These are phyloP conservation scores for Falcaria lacertinaria DNA, from an alignment of 2,888 invertebrate genomes.

Conservation along the genomic window DNA sequence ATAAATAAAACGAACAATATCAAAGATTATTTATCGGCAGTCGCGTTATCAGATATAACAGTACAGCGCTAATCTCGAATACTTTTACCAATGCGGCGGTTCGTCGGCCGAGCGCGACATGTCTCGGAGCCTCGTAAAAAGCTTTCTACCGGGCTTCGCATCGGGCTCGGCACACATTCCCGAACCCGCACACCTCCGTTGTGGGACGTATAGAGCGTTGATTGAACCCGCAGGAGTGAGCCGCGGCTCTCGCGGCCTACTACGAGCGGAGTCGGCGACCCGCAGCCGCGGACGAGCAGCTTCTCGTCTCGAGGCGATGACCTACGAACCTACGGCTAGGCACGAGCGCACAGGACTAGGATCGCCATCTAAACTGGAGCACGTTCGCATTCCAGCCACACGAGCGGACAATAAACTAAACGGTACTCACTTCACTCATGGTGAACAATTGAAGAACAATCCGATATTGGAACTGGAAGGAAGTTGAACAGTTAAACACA, in stretches of 20 bases:
- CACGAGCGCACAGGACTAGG: slow-evolving; percentile 47
- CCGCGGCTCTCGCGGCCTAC: slow-evolving; percentile 6
- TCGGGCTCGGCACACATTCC: slow-evolving; percentile 45
- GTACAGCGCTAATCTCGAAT: slow-evolving; percentile 39
- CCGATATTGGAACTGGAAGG: slow-evolving; percentile 38
- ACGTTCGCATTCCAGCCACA: slow-evolving; percentile 41
- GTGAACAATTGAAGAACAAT: slow-evolving; percentile 40
- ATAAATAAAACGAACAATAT: slow-evolving; percentile 49
- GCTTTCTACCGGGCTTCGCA: slow-evolving; percentile 52
- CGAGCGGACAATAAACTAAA: slow-evolving; percentile 20
- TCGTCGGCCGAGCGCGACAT: slow-evolving; percentile 17
- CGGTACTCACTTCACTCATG: slow-evolving; percentile 73
- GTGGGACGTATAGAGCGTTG: slow-evolving; percentile 41
- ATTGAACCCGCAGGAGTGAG: slow-evolving; percentile 32
- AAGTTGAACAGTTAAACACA: slow-evolving; percentile 29
- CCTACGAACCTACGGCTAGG: slow-evolving; percentile 67
- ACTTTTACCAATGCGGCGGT: slow-evolving; percentile 38
- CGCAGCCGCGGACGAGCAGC: not conserved
- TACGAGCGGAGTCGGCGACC: slow-evolving; percentile 16
- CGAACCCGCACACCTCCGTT: slow-evolving; percentile 37
- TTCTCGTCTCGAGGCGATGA: slow-evolving; percentile 54
- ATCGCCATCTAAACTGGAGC: slow-evolving; percentile 51
- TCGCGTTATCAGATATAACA: slow-evolving; percentile 59
- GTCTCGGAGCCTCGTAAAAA: slow-evolving; percentile 24
- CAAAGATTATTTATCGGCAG: slow-evolving; percentile 54